Evolutionary conservation across 2,113 vertebrate species (phyloP), one percentile per base, ranked within the genome.

Genomic region (Struthio camelus): DNA sequence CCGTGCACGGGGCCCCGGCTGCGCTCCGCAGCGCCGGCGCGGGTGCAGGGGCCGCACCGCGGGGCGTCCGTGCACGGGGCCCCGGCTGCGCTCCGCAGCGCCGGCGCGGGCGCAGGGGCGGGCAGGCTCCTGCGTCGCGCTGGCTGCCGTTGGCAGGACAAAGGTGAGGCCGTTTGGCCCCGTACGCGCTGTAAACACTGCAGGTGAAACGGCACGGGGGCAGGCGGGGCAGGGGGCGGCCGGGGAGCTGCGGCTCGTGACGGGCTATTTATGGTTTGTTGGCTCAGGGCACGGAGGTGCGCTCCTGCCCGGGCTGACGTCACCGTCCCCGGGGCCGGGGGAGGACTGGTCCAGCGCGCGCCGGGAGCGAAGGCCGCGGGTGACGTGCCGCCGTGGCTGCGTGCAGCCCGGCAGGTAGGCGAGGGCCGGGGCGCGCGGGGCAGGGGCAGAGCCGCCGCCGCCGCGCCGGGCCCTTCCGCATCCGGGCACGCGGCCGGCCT

Each of bases 391-490:
- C 3, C 2, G 75, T 0, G 4, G 48, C 66, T 96, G 92, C 95
- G 94, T 97, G 96, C 96, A 24, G 90, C 64, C 62, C 2, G 12
- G 96, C 96, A 96, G 95, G 96, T 96, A 95, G 78, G 62, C 87
- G 91, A 15, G 14, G 85, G 81, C 46, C 6, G 23, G 34, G 48
- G 16, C 16, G 54, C 54, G 34, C 0, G 1, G 2, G 3, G 71
- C 87, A 81, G 67, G 72, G 44, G 27, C 78, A 90, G 75, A 58
- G 88, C 76, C 1, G 0, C 5, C 10, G 34, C 85, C 75, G 72
- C 69, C 24, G 6, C 25, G 9, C 80, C 89, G 51, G 77, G 82
- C 48, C 65, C 17, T 65, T 12, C 7, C 0, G 1, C 8, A 6
- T 62, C n/a, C n/a, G n/a, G n/a, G n/a, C n/a, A 48, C 8, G 46